Base-by-base conservation (phyloP, 2,797 vertebrate species). In the Gymnoscopelus braueri region DNA sequence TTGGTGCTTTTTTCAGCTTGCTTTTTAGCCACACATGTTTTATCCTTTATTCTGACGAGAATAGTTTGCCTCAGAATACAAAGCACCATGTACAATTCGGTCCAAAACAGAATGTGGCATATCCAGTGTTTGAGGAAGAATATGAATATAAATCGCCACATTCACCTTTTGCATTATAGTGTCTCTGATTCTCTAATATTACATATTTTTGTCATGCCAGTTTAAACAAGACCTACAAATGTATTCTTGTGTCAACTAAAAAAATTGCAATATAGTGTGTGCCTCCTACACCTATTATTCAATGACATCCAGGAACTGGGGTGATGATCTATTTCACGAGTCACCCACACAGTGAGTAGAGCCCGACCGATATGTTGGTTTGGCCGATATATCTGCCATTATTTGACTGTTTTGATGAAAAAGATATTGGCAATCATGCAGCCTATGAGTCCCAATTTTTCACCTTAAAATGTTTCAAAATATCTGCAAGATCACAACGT, bases 41-140 rank as follows among this genome's bases (percentile, higher is more conserved):
- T 8, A 44, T 44, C 2, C 1, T 44, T 44, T 44, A 44, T 44
- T 10, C 39, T 44, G 39, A 44, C 8, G 9, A 44, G 39, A 44
- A 44, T 44, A 44, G 39, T 44, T 2, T 44, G 39, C 39, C 39
- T 9, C 39, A 7, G 7, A 44, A 44, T 44, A 44, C 39, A 44
- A 44, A 44, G 39, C 15, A 51, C 49, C 2, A n/a, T 13, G n/a
- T 51, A n/a, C n/a, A 3, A 13, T 15, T 1, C 47, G 7, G 7
- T 8, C 50, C 12, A 51, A 51, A 51, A 56, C 15, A 75, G 68
- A 77, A 74, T 84, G 72, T 74, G 53, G 60, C 71, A 56, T 57
- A 65, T 66, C 55, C 55, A 9, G 67, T 35, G 64, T 56, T 10
- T 53, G 24, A 64, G 56, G 59, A 24, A 24, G 60, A 71, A 48